Percentiles rank a stretch among this genome's conserved stretches.
Conservation (phyloP, 2,113 vertebrate genomes). For the Amblyopsis rosae region DNA sequence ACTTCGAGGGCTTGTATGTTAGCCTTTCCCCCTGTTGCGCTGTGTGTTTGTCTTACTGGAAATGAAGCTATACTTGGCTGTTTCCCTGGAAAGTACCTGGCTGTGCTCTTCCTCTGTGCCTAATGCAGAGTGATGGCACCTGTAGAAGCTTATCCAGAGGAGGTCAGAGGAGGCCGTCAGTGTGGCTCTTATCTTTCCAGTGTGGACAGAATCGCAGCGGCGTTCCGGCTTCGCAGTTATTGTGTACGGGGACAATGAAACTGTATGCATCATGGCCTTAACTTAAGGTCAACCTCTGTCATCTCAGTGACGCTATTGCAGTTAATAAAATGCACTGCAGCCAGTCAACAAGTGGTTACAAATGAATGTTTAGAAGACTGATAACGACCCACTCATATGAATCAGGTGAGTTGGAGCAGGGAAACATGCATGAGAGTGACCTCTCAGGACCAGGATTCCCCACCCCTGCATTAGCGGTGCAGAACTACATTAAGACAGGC, state of each 20-base stretch:
- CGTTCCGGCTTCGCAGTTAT: constrained; percentile 4
- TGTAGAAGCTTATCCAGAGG: constrained; percentile 42
- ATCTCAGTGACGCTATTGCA: constrained; percentile 2
- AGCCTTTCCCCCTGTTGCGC: constrained; percentile 18
- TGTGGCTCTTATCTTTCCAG: constrained; percentile 29
- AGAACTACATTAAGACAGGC: not conserved
- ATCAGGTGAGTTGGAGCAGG: no score
- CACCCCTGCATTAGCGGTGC: not conserved
- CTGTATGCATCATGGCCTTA: constrained; percentile 23
- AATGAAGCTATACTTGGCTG: constrained; percentile 42
- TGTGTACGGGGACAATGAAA: constrained; percentile 15
- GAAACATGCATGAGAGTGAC: no score
- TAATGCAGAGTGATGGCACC: constrained; percentile 51
- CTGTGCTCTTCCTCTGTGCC: constrained; percentile 31
- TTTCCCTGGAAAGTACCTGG: constrained; percentile 47
- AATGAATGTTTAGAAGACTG: no score
- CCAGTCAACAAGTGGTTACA: not conserved
- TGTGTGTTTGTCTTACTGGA: constrained; percentile 38
- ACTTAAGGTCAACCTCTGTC: not conserved
- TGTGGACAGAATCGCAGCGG: constrained; percentile 18
- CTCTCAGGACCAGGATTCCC: no score
- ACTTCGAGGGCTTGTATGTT: not conserved
- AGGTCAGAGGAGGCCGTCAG: constrained; percentile 23
- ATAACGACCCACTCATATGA: no score
- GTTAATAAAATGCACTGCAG: not conserved